Evolutionary conservation across 2,888 invertebrate species (phyloP), one percentile per base, ranked within the genome.

Genomic region (Drosophila conformis): DNA sequence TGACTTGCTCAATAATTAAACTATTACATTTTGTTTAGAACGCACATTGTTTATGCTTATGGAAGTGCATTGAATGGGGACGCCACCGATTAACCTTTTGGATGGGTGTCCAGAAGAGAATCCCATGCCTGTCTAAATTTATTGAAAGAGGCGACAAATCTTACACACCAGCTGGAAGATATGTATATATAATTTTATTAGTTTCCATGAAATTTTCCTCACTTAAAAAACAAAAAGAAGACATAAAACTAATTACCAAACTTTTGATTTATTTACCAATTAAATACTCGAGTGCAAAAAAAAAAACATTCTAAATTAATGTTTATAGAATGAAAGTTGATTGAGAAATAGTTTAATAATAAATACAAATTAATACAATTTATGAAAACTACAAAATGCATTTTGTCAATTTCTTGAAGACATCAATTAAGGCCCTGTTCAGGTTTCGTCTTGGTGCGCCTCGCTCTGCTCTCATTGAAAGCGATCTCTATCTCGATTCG

Each of bases 1-100:
- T 65, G 61, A 63, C 63, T 25, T 54, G 69, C 52, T 38, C 27
- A 66, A 66, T 73, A 77, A 75, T 80, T 72, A 62, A 70, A 51
- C 21, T 60, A 51, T 51, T 65, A 18, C 66, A 56, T 42, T 69
- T 79, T 69, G 68, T 64, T 76, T 76, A 58, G 60, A 76, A 57
- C 62, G 68, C 78, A 79, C 63, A 69, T 67, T 54, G 38, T 48
- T 61, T 35, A 64, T 49, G 13, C 31, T 60, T 38, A 53, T 21
- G 2, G 11, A 36, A 40, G 31, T 61, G 29, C 25, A n/a, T 33
- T 21, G 59, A 11, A 27, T 40, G 8, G 10, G 56, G 60, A 18
- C 51, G 49, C 18, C 36, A 63, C 29, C 52, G 62, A 61, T 69
- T 80, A 69, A 49, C 29, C 48, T 53, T 62, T 65, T 49, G 52